These are phyloP conservation scores for Unio pictorum DNA, from an alignment of 2,888 invertebrate species.

Conservation along the genomic window DNA sequence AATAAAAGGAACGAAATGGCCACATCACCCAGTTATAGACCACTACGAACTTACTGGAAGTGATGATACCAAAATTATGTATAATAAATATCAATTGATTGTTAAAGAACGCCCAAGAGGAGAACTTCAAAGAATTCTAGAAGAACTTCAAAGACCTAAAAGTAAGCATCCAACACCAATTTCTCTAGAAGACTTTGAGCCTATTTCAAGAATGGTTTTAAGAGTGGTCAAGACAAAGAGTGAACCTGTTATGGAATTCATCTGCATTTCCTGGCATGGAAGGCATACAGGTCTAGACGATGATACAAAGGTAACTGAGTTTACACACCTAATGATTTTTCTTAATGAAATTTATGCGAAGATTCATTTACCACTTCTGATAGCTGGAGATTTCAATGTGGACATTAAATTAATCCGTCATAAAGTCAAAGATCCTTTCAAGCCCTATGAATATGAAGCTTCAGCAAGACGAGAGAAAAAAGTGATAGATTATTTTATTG, in stretches of 20 bases:
- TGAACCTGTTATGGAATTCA: conserved; percentile 15
- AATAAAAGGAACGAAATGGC: conserved; percentile 5
- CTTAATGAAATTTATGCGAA: conserved; percentile 16
- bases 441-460: conserved; percentile 18
- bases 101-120: conserved; percentile 7
- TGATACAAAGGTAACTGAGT: conserved; percentile 13
- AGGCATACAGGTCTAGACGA: conserved; percentile 6
- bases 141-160: conserved; percentile 11
- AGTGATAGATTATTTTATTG: conserved; percentile 23
- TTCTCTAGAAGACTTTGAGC: too few species aligned
- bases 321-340: conserved; percentile 23
- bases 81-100: conserved; percentile 4
- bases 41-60: conserved; percentile 17
- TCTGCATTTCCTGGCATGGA: conserved; percentile 32
- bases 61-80: conserved; percentile 19
- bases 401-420: conserved; percentile 1
- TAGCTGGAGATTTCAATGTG: conserved; percentile 26
- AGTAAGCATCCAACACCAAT: too few species aligned
- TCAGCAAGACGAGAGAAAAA: conserved; percentile 15
- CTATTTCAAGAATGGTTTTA: conserved; percentile 20
- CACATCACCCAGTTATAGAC: conserved; percentile 11
- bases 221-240: conserved; percentile 7
- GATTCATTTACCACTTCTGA: conserved; percentile 12
- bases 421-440: conserved; percentile 16
- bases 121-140: conserved; percentile 12